Conservation (phyloP, 2,888 invertebrate species). For the Hedya salicella region DNA sequence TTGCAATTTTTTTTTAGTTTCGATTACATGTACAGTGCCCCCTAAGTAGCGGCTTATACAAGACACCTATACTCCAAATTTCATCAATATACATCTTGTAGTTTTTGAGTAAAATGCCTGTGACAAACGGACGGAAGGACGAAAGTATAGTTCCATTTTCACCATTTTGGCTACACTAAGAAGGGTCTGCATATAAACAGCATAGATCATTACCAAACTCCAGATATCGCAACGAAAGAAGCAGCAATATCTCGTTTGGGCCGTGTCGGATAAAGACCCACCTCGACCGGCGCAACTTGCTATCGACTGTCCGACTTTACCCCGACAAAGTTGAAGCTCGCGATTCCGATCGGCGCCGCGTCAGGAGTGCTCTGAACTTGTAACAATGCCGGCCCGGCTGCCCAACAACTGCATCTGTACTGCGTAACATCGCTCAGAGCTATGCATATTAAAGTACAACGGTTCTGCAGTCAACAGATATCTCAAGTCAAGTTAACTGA, state of each 20-base stretch:
- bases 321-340: background rate
- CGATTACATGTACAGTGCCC: too few relatives aligned
- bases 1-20: too few relatives aligned
- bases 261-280: background rate
- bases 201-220: too few relatives aligned
- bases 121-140: too few relatives aligned
- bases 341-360: background rate
- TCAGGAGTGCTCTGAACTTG: background rate
- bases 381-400: background rate
- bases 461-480: background rate
- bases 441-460: background rate
- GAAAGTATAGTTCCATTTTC: too few relatives aligned
- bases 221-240: background rate
- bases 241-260: background rate
- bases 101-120: too few relatives aligned
- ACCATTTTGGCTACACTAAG: too few relatives aligned
- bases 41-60: too few relatives aligned
- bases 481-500: background rate
- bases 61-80: too few relatives aligned
- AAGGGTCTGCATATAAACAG: too few relatives aligned
- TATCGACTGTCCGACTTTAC: background rate
- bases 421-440: background rate
- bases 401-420: background rate
- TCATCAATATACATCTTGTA: too few relatives aligned
- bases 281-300: background rate